phyloP scores from a whole-genome alignment of 2,113 vertebrate species.

The Gobiocypris rarus region DNA sequence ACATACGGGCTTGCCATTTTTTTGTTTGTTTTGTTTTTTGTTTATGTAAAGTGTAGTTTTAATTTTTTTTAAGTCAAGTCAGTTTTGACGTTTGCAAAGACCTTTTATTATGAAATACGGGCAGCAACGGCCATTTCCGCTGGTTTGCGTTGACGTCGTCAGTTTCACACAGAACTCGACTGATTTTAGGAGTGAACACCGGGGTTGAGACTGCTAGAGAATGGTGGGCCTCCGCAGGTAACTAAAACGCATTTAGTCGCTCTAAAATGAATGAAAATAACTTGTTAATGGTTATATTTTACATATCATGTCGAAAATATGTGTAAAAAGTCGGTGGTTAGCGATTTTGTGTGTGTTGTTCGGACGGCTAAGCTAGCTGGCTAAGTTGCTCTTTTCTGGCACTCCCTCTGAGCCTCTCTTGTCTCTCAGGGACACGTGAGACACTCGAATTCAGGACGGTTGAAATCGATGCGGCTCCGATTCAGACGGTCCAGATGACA shows the following conservation, averaged over 20 bases:
- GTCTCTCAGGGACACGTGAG: conserved; percentile 70
- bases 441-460: conserved; percentile 61
- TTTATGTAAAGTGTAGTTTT: background rate
- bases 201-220: conserved; percentile 41
- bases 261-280: background rate
- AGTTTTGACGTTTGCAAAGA: conserved; percentile 53
- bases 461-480: conserved; percentile 58
- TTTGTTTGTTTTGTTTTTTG: too few species aligned
- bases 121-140: conserved; percentile 24
- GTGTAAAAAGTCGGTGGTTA: background rate
- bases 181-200: conserved; percentile 46
- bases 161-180: conserved; percentile 42
- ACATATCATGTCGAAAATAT: background rate
- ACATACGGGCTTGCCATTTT: background rate
- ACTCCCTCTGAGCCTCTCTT: conserved; percentile 69
- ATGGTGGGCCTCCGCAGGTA: conserved; percentile 59
- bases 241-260: conserved; percentile 11
- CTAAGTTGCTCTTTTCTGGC: conserved; percentile 54
- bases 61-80: too few species aligned
- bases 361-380: conserved; percentile 65
- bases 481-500: conserved; percentile 41
- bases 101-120: conserved; percentile 55
- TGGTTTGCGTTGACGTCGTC: conserved; percentile 28
- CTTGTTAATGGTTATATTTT: background rate
- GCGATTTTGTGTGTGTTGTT: conserved; percentile 42